Percentiles rank a stretch among this genome's conserved stretches.
These are phyloP conservation scores for Pagetopsis macropterus DNA, from an alignment of 2,797 vertebrate genomes.

Conservation along the genomic window DNA sequence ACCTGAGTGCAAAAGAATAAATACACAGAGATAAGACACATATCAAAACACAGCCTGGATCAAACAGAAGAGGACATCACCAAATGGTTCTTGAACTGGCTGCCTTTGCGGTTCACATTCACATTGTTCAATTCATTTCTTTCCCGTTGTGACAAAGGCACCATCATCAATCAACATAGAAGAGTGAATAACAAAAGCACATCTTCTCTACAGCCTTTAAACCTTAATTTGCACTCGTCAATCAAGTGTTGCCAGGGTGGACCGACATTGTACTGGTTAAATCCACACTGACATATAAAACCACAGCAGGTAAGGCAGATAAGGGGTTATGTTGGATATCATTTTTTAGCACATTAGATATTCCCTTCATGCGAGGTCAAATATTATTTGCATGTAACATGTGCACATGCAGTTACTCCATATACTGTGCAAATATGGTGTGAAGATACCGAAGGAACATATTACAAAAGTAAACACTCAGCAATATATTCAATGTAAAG, in stretches of 20 bases:
- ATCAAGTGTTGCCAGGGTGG: background rate
- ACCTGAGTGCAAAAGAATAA: background rate
- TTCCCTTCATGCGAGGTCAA: background rate
- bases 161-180: background rate
- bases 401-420: background rate
- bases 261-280: background rate
- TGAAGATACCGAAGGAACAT: background rate
- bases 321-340: background rate
- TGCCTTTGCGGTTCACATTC: background rate
- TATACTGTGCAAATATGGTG: background rate
- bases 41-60: background rate
- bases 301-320: background rate
- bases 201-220: background rate
- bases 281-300: background rate
- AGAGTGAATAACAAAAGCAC: background rate
- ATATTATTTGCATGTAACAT: background rate
- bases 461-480: constrained; percentile 17
- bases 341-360: constrained; percentile 16
- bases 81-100: background rate
- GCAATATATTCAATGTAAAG: constrained; percentile 18
- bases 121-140: background rate
- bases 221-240: background rate
- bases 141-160: background rate
- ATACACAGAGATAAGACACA: constrained; percentile 1
- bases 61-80: background rate